Evolutionary conservation across 2,888 invertebrate genomes (phyloP), one percentile per base, ranked within the genome.

Genomic region (Heteromyza rotundicornis): DNA sequence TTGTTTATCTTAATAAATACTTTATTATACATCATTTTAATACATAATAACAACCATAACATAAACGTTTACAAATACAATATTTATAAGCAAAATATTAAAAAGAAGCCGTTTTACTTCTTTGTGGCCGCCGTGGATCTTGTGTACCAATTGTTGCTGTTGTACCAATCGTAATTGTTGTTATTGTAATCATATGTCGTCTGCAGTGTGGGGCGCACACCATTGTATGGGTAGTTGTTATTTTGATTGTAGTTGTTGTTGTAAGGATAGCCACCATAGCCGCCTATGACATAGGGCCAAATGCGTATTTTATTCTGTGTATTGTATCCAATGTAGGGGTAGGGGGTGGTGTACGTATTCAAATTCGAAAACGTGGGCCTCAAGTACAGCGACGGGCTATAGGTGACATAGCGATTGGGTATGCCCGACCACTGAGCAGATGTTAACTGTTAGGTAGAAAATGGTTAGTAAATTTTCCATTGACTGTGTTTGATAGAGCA

Each of bases 281-380:
- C 71, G 1, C 78, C 77, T 2, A 77, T 69, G n/a, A 77, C 76
- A 62, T 74, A 75, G 2, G 77, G 77, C 76, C 70, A 79, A 20
- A 78, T 76, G 16, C 70, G 67, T n/a, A 76, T 68, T 7, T 61
- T 1, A 14, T 47, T 47, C 58, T 65, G 44, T 14, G 44, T 19
- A 32, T 68, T 62, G 2, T 57, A 47, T n/a, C 19, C 14, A 8
- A 16, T 12, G 20, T 71, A 65, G 2, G 70, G 57, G 53, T 23
- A 55, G 14, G 57, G 47, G 3, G 70, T 70, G n/a, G 66, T 64
- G 12, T 70, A 68, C 10, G 70, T 68, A 17, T 66, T 69, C n/a
- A 78, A 17, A 2, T 72, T 72, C n/a, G 74, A 66, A 56, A 79
- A 79, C 5, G 70, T 74, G 0, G 78, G 78, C 5, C 69, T 7